Base-by-base conservation (phyloP, 2,888 invertebrate genomes). In the Drosophila cracens region DNA sequence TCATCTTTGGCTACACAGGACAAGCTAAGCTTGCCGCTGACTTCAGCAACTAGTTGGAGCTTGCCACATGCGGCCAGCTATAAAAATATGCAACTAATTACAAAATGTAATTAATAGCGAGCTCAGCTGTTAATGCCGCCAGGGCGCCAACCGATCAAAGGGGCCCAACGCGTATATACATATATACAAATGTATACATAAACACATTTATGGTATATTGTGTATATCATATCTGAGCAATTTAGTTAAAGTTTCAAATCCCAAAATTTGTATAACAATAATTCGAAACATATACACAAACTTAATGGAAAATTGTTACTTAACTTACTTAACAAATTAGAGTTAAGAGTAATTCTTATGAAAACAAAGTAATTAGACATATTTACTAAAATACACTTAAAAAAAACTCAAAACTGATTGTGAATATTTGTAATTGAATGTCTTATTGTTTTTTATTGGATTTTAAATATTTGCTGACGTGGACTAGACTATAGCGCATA, bases 41-140 rank as follows among this genome's bases (percentile, higher is more conserved):
- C 54, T 43, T 16, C 25, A 4, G 25, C 46, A 46, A 25, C 46
- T 46, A 46, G 46, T 46, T 46, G 34, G 46, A 29, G 54, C 64
- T 61, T 72, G 79, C 70, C 76, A 72, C 78, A 78, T 78, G 81
- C 52, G 64, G 70, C 51, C 75, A 57, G 62, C 74, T 63, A 65
- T 78, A 78, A 89, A 77, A 82, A 77, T 67, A 74, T 76, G 83
- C 82, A 85, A 83, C 89, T 92, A 92, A 92, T 91, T 92, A 91
- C 89, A 87, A 91, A 90, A 83, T 79, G 81, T 87, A 91, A 91
- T 91, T 92, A 90, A 90, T 85, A 80, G 84, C 70, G 77, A 83
- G 76, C 82, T 81, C 84, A 66, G 70, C 82, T 79, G 69, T 70
- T 76, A 89, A 83, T 68, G 79, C 71, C 65, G 65, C 72, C 62